phyloP scores from a whole-genome alignment of 2,888 invertebrate genomes.

The Monoplex corrugatus region DNA sequence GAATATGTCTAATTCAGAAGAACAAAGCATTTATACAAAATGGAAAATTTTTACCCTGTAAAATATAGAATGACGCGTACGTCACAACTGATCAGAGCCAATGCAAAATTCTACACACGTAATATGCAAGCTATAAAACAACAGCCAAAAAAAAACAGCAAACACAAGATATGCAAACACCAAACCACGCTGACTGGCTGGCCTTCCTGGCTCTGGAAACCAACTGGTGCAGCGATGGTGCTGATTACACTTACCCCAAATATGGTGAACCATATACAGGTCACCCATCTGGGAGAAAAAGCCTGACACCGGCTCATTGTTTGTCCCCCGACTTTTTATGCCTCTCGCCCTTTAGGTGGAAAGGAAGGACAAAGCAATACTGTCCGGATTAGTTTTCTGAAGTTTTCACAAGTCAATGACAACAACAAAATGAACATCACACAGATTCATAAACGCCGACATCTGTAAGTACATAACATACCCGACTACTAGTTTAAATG shows the following conservation, averaged over 20 bases:
- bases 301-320: constrained; percentile 97
- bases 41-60: too few species aligned
- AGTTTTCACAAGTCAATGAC: neutral
- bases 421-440: too few species aligned
- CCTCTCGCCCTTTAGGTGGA: constrained; percentile 88
- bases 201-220: neutral
- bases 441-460: neutral
- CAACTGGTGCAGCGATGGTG: neutral
- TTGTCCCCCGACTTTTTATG: constrained; percentile 92
- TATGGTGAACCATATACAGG: constrained; percentile 98
- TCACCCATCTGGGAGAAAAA: constrained; percentile 99
- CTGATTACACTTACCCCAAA: constrained; percentile 92
- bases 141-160: neutral
- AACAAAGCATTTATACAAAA: too few species aligned
- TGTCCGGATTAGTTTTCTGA: neutral
- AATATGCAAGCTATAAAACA: neutral
- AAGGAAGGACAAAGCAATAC: neutral
- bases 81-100: constrained; percentile 21
- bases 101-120: neutral
- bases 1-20: too few species aligned
- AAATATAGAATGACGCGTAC: too few species aligned
- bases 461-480: too few species aligned
- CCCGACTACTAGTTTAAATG: too few species aligned
- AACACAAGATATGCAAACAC: neutral
- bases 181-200: neutral